Conservation (phyloP, 2,113 vertebrate species). For the Xiphophorus maculatus region DNA sequence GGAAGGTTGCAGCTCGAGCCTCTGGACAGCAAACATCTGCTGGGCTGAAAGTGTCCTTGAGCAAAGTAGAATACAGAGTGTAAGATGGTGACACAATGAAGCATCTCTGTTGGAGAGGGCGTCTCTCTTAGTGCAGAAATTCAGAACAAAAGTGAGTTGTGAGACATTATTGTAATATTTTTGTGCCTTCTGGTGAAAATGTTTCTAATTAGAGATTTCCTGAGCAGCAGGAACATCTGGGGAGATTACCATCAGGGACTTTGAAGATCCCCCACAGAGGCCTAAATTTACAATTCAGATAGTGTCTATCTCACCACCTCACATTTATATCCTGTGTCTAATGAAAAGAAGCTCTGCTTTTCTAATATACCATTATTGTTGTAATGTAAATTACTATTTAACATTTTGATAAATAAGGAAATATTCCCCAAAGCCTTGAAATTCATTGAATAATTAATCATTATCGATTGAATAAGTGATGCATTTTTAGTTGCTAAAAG, state of each 20-base stretch:
- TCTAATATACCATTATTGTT: background rate
- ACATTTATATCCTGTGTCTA: background rate
- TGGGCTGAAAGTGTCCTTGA: slow-evolving; percentile 51
- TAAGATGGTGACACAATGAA: background rate
- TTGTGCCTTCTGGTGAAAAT: slow-evolving; percentile 23
- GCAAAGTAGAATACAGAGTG: slow-evolving; percentile 19
- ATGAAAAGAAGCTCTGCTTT: background rate
- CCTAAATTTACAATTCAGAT: slow-evolving; percentile 40
- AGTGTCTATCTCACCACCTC: background rate
- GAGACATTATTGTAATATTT: slow-evolving; percentile 30
- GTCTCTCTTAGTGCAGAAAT: background rate
- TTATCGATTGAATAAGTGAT: too few species aligned
- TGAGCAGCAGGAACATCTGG: slow-evolving; percentile 36
- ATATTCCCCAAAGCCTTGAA: background rate
- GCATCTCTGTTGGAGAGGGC: slow-evolving; percentile 3
- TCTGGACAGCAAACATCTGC: slow-evolving; percentile 27
- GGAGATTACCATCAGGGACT: slow-evolving; percentile 36
- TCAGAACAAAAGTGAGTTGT: background rate
- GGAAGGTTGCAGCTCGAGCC: slow-evolving; percentile 11
- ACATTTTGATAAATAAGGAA: background rate
- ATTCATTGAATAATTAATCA: too few species aligned
- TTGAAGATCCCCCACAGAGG: slow-evolving; percentile 30
- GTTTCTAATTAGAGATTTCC: slow-evolving; percentile 45
- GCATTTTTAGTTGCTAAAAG: background rate
- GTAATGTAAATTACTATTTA: background rate